Conservation (phyloP, 2,113 vertebrate genomes). For the Globicephala melas region DNA sequence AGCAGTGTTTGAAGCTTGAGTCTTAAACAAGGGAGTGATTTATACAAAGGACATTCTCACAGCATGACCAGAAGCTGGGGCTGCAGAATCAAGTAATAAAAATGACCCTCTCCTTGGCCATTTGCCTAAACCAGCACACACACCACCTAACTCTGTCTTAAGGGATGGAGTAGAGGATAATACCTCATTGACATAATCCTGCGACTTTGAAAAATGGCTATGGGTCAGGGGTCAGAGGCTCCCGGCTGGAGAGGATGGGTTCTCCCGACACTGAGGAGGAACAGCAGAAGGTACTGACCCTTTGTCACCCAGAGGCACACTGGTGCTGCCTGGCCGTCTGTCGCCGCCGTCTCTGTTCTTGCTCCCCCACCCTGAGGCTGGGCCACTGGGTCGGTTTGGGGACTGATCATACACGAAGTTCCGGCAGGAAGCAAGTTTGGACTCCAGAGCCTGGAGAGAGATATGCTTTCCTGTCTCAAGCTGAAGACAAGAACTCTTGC, state of each 20-base stretch:
- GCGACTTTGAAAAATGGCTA: neutral
- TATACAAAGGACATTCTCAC: neutral
- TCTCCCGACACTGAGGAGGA: neutral
- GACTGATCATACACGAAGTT: constrained; percentile 93
- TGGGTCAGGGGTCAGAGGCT: neutral
- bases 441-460: constrained; percentile 91
- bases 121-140: neutral
- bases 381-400: constrained; percentile 78
- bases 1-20: neutral
- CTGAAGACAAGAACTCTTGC: neutral
- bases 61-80: neutral
- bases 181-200: neutral
- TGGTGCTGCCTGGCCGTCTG: constrained; percentile 77
- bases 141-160: neutral
- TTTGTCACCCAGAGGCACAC: constrained; percentile 85
- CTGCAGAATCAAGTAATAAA: neutral
- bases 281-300: constrained; percentile 84
- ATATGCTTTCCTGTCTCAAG: neutral
- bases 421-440: constrained; percentile 96
- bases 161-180: neutral
- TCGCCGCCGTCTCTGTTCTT: constrained; percentile 85
- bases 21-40: neutral
- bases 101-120: neutral
- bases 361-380: constrained; percentile 74
- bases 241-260: neutral